Percentiles rank a stretch among this genome's conserved stretches.
These are phyloP conservation scores for Pterophyllum scalare DNA, from an alignment of 2,113 vertebrate species.

Conservation along the genomic window DNA sequence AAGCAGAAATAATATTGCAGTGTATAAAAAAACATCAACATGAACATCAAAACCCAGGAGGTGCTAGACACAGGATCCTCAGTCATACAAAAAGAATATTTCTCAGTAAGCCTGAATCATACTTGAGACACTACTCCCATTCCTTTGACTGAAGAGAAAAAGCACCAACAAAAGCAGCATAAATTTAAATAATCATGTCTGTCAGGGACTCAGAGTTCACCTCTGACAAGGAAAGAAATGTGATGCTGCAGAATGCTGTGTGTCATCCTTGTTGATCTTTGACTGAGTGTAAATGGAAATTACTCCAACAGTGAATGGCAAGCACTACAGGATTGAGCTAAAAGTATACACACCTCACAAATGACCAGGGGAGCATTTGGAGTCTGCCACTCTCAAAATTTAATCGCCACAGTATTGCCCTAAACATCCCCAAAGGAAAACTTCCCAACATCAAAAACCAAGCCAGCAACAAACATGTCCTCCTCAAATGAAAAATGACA, in stretches of 20 bases:
- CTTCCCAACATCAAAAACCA: conserved; percentile 52
- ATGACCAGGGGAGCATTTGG: conserved; percentile 50
- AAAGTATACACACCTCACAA: conserved; percentile 42
- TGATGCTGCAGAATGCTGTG: conserved; percentile 42
- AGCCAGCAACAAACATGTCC: conserved; percentile 59
- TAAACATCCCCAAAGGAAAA: conserved; percentile 51
- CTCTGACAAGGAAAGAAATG: conserved; percentile 58
- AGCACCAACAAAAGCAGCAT: conserved; percentile 50
- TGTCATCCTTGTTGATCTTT: conserved; percentile 64
- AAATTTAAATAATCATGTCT: conserved; percentile 67
- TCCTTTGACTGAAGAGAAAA: conserved; percentile 37
- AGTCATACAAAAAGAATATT: conserved; percentile 32
- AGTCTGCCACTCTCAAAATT: conserved; percentile 47
- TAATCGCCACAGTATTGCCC: conserved; percentile 41
- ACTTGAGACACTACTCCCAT: conserved; percentile 12
- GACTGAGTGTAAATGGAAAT: conserved; percentile 53
- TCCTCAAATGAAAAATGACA: conserved; percentile 66
- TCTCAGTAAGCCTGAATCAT: conserved; percentile 13
- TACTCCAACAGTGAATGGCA: conserved; percentile 20
- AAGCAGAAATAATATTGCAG: not conserved
- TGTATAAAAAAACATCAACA: conserved; percentile 21
- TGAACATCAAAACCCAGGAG: conserved; percentile 24
- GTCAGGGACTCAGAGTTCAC: conserved; percentile 54
- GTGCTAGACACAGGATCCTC: conserved; percentile 17
- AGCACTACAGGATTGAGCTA: conserved; percentile 35